These are phyloP conservation scores for Mastomys coucha DNA, from an alignment of 2,113 vertebrate genomes.

Conservation along the genomic window DNA sequence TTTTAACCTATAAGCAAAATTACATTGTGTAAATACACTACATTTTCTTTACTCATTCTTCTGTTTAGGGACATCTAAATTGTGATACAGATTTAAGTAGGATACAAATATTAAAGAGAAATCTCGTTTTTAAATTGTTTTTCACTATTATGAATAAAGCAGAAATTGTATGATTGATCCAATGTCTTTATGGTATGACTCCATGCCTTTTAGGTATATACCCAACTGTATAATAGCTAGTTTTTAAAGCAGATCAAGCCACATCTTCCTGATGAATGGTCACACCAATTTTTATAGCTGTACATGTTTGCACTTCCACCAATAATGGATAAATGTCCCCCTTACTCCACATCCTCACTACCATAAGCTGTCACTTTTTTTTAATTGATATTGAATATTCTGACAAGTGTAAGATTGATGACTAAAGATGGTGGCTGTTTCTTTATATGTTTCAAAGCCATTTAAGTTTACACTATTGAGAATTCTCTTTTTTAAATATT, in stretches of 20 bases:
- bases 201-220: not conserved
- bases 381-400: not conserved
- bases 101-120: too few relatives aligned
- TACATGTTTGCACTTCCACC: not conserved
- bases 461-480: not conserved
- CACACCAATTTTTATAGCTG: not conserved
- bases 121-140: too few relatives aligned
- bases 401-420: not conserved
- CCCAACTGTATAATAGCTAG: not conserved
- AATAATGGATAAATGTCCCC: too few relatives aligned
- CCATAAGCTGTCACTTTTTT: rapidly evolving
- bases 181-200: not conserved
- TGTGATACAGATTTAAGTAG: too few relatives aligned
- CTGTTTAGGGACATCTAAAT: not conserved
- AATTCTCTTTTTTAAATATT: not conserved
- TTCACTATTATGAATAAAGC: not conserved
- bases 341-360: not conserved
- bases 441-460: not conserved
- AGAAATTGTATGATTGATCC: not conserved
- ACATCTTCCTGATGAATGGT: not conserved
- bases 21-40: not conserved
- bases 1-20: not conserved
- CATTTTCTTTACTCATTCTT: not conserved
- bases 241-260: not conserved
- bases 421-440: too few relatives aligned